A percentile compares a stretch with the other conserved stretches of the same genome.
Conservation (phyloP, 1,140 invertebrate species). For the Agrypnia vestita region DNA sequence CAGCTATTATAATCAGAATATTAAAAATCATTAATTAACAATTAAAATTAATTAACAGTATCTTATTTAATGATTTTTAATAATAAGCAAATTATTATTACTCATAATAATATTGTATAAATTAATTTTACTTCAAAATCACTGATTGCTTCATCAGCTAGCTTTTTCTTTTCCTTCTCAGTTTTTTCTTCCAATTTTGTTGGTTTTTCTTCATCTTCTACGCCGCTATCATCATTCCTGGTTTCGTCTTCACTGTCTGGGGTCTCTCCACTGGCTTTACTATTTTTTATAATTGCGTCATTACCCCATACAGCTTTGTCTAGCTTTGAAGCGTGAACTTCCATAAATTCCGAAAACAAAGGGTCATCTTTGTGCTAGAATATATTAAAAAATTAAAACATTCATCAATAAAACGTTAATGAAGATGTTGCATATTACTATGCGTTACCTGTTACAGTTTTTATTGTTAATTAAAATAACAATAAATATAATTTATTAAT, state of each 20-base stretch:
- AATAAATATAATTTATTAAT: no score
- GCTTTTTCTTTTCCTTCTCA: conserved; percentile 68
- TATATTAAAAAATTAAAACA: conserved; percentile 52
- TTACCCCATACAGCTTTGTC: conserved; percentile 81
- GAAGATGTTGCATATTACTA: background rate
- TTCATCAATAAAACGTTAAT: background rate
- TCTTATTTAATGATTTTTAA: no score
- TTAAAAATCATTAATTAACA: no score
- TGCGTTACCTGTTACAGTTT: background rate
- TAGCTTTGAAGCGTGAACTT: conserved; percentile 79
- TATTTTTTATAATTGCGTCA: conserved; percentile 70
- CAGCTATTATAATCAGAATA: no score
- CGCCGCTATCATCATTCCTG: conserved; percentile 58
- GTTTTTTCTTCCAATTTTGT: conserved; percentile 61
- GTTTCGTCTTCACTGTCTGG: conserved; percentile 57
- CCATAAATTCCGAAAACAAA: conserved; percentile 90
- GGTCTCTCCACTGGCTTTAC: conserved; percentile 57
- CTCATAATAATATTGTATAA: background rate
- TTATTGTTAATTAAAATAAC: no score
- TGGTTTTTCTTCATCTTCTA: conserved; percentile 63
- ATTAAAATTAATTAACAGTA: no score
- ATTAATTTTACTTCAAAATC: conserved; percentile 78
- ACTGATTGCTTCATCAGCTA: conserved; percentile 80
- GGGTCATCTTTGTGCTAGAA: conserved; percentile 90
- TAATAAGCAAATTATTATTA: no score